Conservation (phyloP, 2,113 vertebrate species). For the Anolis sagrei region DNA sequence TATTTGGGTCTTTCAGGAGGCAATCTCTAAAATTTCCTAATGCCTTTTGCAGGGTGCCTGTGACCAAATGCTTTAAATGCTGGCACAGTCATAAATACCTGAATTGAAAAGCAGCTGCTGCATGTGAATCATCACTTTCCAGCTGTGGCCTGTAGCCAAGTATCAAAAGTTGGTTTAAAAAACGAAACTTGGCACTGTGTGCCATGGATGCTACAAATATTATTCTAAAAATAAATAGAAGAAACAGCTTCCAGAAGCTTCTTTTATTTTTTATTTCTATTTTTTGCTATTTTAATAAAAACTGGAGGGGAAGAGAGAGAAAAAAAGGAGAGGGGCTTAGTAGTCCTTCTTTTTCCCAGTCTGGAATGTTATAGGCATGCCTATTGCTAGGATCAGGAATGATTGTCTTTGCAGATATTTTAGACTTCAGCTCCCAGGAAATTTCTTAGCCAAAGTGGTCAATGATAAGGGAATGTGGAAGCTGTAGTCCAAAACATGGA, state of each 20-base stretch:
- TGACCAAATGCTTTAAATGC: conserved; percentile 66
- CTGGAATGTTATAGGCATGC: neutral
- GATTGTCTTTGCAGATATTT: too few relatives aligned
- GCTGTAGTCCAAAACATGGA: too few relatives aligned
- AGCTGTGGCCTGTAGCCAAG: conserved; percentile 50
- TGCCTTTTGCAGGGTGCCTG: neutral
- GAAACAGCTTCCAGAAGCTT: conserved; percentile 38
- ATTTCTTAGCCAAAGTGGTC: too few relatives aligned
- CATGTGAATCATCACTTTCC: conserved; percentile 64
- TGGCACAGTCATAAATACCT: conserved; percentile 50
- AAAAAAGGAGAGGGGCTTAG: neutral
- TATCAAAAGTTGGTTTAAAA: conserved; percentile 59
- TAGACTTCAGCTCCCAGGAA: too few relatives aligned
- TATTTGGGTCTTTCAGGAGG: conserved; percentile 45
- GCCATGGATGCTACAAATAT: conserved; percentile 45
- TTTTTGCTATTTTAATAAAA: conserved; percentile 38
- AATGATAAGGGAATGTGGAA: too few relatives aligned
- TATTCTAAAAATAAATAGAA: conserved; percentile 68
- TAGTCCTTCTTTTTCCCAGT: neutral
- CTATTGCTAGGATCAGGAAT: too few relatives aligned
- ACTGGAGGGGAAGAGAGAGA: neutral
- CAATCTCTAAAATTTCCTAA: conserved; percentile 56
- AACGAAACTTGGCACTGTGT: conserved; percentile 52
- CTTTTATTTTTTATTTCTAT: conserved; percentile 15
- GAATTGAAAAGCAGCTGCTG: conserved; percentile 36